Base-by-base conservation (phyloP, 2,113 vertebrate genomes). In the Halcyon senegalensis region DNA sequence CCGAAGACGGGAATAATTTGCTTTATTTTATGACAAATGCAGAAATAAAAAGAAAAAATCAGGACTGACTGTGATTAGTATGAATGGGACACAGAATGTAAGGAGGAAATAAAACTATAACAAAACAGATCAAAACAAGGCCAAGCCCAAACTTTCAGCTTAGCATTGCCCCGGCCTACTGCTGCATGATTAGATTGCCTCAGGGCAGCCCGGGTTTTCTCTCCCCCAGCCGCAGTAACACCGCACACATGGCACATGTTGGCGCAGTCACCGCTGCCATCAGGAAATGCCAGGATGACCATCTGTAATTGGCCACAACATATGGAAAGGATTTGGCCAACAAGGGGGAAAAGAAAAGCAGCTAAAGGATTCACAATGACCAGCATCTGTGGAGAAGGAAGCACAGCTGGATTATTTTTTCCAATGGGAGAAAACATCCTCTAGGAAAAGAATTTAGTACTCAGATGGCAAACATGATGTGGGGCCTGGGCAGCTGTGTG, bases 1-100 rank as follows among this genome's bases (percentile, higher is more conserved):
- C 98, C 94, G 92, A 98, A 98, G 98, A 98, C 96, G 97, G 97
- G 98, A 98, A 98, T 98, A 98, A 98, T 98, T 98, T 98, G 98
- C 98, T 98, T 98, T 98, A 98, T 98, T 98, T 98, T 98, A 98
- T 98, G 98, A 98, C 98, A 98, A 98, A 98, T 98, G 98, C 97
- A 97, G 98, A 98, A 98, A 98, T 98, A 98, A 98, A 98, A 98
- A 97, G 98, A 97, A 98, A 98, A 94, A 98, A 98, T 97, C 97
- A 96, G 98, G 98, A 97, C 97, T 96, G 98, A 97, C 97, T 98
- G 97, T 98, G 98, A 98, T 98, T 98, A 98, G 98, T 98, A 97
- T 98, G 98, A 98, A 98, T 98, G 98, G 98, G 98, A 98, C 97
- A 96, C 87, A 97, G 97, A 98, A 97, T 97, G 96, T 96, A 96